Conservation (phyloP, 2,888 invertebrate species). For the Rhodophaea formosa region DNA sequence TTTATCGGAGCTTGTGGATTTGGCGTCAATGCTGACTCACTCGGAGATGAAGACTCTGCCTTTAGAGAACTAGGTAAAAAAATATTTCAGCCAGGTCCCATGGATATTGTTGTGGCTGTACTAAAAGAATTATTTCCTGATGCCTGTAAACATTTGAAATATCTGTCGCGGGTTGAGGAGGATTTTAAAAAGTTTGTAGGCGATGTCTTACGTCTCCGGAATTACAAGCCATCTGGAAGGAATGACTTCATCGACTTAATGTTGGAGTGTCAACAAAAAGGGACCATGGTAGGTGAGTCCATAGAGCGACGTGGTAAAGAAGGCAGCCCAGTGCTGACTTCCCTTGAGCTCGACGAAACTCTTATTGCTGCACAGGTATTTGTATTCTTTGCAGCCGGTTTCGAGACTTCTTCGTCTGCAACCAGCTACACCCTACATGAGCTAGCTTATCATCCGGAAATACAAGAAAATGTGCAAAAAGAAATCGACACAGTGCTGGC, state of each 20-base stretch:
- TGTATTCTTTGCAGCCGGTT: constrained; percentile 51
- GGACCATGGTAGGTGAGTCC: constrained; percentile 41
- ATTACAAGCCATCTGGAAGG: constrained; percentile 10
- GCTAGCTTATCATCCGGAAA: constrained; percentile 5
- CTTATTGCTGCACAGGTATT: constrained; percentile 35
- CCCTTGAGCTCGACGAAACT: constrained; percentile 26
- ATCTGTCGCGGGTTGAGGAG: constrained; percentile 46
- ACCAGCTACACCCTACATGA: constrained; percentile 31
- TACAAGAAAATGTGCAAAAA: constrained; percentile 7
- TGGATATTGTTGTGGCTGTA: constrained; percentile 33
- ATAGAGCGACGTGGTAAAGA: constrained; percentile 37
- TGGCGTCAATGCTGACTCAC: constrained; percentile 54
- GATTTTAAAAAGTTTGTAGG: constrained; percentile 31
- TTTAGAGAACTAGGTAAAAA: constrained; percentile 50
- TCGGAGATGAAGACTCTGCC: constrained; percentile 49
- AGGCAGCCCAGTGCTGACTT: constrained; percentile 29
- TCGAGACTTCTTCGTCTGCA: constrained; percentile 56
- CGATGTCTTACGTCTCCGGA: neutral
- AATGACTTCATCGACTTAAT: constrained; percentile 50
- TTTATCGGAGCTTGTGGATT: constrained; percentile 63
- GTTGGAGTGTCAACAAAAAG: constrained; percentile 43
- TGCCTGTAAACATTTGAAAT: constrained; percentile 40
- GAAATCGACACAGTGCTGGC: constrained; percentile 3
- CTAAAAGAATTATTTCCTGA: constrained; percentile 49
- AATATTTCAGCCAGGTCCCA: constrained; percentile 40